Evolutionary conservation across 2,888 invertebrate species (phyloP), one percentile per base, ranked within the genome.

Genomic region (Clistopyga incitator): DNA sequence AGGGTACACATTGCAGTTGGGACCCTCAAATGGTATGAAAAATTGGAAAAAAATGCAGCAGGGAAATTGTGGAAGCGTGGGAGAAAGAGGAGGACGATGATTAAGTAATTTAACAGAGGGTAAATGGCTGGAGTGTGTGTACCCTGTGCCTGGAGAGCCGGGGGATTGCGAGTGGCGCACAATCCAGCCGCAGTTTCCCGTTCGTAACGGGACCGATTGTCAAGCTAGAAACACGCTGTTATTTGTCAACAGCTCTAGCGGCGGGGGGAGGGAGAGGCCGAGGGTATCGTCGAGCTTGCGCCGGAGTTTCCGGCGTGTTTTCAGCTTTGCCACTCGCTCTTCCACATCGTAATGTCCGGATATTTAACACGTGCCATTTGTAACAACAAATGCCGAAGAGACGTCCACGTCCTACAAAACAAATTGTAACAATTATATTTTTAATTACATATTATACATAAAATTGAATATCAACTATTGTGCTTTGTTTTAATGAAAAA

Each of bases 181-280:
- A 81, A 81, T 78, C 74, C 74, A 61, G 70, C 74, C 70, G 64
- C 64, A 70, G 74, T 78, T 77, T 81, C 56, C 81, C 70, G 50
- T 81, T 78, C 65, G 84, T 75, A 78, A 75, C 78, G 78, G 68
- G 52, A 59, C 81, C 78, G 74, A 84, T 84, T 84, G 74, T 78
- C 84, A 71, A 81, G 78, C 81, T 67, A 81, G 78, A 78, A 81
- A 81, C 70, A 65, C 23, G 78, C 23, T 64, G 81, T 81, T 75
- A 84, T 84, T 84, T 84, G 78, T 81, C 84, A 84, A 70, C 81
- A 47, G 72, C 67, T n/a, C n/a, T 34, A 8, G 56, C 23, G 42
- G 29, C 3, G 54, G 34, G 38, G 13, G 29, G 29, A 72, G 10
- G 10, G 20, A 42, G 23, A 45, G 38, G 52, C 20, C 38, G 45